A percentile compares a stretch with the other conserved stretches of the same genome.
Conservation (phyloP, 23 tunicate genomes). For the Clavelina lepadiformis region DNA sequence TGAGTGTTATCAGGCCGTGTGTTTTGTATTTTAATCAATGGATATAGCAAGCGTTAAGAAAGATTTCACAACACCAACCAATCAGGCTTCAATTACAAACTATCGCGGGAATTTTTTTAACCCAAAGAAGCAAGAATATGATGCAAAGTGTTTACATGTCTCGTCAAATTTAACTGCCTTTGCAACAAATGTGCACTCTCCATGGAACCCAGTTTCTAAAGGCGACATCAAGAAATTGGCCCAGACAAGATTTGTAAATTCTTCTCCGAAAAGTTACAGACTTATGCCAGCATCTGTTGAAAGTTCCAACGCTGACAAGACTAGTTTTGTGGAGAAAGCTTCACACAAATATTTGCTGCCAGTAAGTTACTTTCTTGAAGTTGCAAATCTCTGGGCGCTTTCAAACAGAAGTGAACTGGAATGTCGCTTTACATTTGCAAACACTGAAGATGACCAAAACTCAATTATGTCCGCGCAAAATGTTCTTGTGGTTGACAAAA, state of each 20-base stretch:
- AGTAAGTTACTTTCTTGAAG: slow-evolving; percentile 72
- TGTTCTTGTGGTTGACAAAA: slow-evolving; percentile 2
- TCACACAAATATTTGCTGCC: slow-evolving; percentile 66
- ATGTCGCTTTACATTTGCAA: slow-evolving; percentile 76
- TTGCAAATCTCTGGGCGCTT: slow-evolving; percentile 76
- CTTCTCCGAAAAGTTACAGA: slow-evolving; percentile 90
- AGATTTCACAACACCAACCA: no score
- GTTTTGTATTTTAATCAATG: no score
- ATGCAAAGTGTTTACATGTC: no score
- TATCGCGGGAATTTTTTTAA: no score
- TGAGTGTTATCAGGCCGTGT: no score
- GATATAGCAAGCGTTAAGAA: no score
- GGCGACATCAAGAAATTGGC: slow-evolving; percentile 76
- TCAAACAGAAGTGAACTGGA: slow-evolving; percentile 93
- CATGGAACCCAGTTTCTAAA: slow-evolving; percentile 75
- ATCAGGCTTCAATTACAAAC: no score
- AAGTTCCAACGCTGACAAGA: slow-evolving; percentile 56
- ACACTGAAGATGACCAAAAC: slow-evolving; percentile 20
- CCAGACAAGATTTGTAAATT: slow-evolving; percentile 78
- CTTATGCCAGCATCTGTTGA: slow-evolving; percentile 90
- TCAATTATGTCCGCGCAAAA: neutral
- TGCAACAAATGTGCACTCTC: slow-evolving; percentile 2
- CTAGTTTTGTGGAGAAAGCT: slow-evolving; percentile 97
- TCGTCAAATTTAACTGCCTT: no score
- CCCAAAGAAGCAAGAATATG: no score